A percentile compares a stretch with the other conserved stretches of the same genome.
These are phyloP conservation scores for Epistrophe grossulariae DNA, from an alignment of 2,888 invertebrate genomes.

Conservation along the genomic window DNA sequence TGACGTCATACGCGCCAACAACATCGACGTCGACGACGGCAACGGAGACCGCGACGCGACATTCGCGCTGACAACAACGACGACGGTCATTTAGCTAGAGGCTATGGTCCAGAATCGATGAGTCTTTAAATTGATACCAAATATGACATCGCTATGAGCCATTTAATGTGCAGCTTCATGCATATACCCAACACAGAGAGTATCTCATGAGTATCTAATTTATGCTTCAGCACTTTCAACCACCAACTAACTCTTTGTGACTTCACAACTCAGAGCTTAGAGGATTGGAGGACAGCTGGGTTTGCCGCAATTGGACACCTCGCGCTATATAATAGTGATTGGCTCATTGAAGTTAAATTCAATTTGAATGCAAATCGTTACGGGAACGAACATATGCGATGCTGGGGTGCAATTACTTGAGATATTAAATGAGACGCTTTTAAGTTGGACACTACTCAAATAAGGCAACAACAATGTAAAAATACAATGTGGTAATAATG, in stretches of 20 bases:
- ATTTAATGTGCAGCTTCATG: constrained; percentile 60
- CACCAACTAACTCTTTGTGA: constrained; percentile 19
- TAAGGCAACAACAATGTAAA: constrained; percentile 40
- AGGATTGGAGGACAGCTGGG: constrained; percentile 63
- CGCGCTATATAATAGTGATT: constrained; percentile 39
- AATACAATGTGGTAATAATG: not conserved
- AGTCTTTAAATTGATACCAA: constrained; percentile 74
- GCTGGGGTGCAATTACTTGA: constrained; percentile 46
- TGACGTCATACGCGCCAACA: constrained; percentile 58
- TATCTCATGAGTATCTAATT: constrained; percentile 59
- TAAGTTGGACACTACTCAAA: constrained; percentile 5
- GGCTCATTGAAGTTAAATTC: constrained; percentile 54
- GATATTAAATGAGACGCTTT: constrained; percentile 40
- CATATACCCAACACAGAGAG: not conserved
- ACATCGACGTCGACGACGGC: not conserved
- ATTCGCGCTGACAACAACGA: constrained; percentile 6
- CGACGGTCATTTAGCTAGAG: constrained; percentile 25
- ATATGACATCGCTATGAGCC: constrained; percentile 74
- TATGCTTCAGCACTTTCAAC: constrained; percentile 55
- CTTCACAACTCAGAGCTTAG: constrained; percentile 17
- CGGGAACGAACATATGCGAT: constrained; percentile 32
- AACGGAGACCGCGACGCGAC: not conserved
- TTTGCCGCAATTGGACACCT: constrained; percentile 68
- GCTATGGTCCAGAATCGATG: constrained; percentile 71
- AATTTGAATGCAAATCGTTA: constrained; percentile 66